Evolutionary conservation across 64 coral and sea anemone species (phyloP).

Genomic region (Exaiptasia diaphana): DNA sequence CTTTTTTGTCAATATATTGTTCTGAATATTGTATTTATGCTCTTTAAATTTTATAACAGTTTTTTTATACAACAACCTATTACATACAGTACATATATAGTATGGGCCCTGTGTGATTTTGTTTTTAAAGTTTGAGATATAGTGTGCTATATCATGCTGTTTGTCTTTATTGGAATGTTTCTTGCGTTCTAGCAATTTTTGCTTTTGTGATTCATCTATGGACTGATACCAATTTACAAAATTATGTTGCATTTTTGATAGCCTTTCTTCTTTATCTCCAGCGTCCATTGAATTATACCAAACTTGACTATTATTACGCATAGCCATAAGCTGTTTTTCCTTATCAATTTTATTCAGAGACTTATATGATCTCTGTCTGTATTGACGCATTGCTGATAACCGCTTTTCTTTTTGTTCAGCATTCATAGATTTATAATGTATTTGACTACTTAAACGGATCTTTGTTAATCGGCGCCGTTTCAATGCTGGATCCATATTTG

Average conservation of each 20-base stretch:
- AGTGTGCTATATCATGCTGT: background rate
- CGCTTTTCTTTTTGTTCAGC: background rate
- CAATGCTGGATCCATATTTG: slow-evolving; percentile 49
- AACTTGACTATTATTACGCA: background rate
- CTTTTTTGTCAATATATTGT: background rate
- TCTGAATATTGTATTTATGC: background rate
- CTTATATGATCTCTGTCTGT: background rate
- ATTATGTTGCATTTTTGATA: background rate
- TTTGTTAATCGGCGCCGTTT: slow-evolving; percentile 39
- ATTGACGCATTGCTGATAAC: background rate
- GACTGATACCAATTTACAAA: background rate
- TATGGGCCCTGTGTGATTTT: slow-evolving; percentile 33
- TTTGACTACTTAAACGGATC: background rate
- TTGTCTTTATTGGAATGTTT: background rate
- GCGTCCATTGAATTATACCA: background rate
- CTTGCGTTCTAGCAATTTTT: slow-evolving; percentile 6
- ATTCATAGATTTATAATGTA: background rate
- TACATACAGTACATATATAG: slow-evolving; percentile 10
- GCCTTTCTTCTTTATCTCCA: background rate
- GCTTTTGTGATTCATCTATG: background rate
- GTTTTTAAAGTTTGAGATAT: slow-evolving; percentile 43
- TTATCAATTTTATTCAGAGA: background rate
- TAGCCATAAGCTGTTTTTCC: background rate
- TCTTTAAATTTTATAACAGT: background rate
- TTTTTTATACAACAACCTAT: slow-evolving; percentile 7